A percentile compares a stretch with the other conserved stretches of the same genome.
phyloP scores from a whole-genome alignment of 2,113 vertebrate genomes.

The Paracanthobrama guichenoti region DNA sequence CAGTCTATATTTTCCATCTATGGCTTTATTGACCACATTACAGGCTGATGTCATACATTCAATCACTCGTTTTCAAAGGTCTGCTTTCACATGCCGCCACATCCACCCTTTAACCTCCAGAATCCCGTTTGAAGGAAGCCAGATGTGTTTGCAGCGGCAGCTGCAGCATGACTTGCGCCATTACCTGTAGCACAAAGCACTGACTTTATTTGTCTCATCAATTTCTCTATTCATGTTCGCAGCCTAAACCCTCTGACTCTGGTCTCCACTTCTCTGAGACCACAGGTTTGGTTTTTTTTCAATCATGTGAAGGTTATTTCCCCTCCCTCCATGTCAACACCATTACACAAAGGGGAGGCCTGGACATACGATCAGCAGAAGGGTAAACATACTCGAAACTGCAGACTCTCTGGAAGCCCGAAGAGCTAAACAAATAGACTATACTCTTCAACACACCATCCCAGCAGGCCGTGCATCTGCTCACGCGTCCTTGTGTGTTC shows the following conservation, averaged over 20 bases:
- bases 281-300: conserved; percentile 44
- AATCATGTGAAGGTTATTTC: conserved; percentile 49
- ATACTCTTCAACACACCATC: conserved; percentile 26
- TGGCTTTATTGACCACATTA: conserved; percentile 22
- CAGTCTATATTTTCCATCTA: background rate
- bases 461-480: conserved; percentile 12
- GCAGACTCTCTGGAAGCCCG: conserved; percentile 40
- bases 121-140: conserved; percentile 36
- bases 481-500: background rate
- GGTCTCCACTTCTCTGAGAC: background rate
- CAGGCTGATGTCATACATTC: conserved; percentile 38
- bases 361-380: conserved; percentile 39
- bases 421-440: conserved; percentile 48
- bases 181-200: conserved; percentile 40
- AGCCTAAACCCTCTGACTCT: conserved; percentile 28
- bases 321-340: conserved; percentile 46
- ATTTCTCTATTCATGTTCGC: background rate
- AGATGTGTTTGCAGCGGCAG: conserved; percentile 28
- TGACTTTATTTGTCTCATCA: conserved; percentile 25
- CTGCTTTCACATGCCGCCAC: conserved; percentile 1
- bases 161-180: background rate
- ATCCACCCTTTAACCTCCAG: conserved; percentile 12
- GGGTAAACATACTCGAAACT: conserved; percentile 49
- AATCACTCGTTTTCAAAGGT: conserved; percentile 32
- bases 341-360: conserved; percentile 41